A percentile compares a stretch with the other conserved stretches of the same genome.
Conservation (phyloP, 2,797 vertebrate species). For the Hippoglossus hippoglossus region DNA sequence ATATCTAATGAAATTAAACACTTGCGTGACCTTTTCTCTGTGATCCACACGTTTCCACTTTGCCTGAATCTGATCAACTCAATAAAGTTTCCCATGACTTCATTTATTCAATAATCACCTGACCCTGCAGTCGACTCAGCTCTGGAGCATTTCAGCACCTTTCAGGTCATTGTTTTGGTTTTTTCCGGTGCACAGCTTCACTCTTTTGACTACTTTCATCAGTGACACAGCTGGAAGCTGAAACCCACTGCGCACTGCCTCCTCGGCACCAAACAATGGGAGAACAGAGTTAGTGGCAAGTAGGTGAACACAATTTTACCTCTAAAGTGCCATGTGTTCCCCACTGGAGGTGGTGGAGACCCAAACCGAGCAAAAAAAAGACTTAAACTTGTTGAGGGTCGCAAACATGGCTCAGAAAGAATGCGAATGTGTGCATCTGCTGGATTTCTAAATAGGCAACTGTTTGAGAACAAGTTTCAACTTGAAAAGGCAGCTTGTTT, state of each 20-base stretch:
- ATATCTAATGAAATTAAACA: background rate
- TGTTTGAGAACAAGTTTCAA: background rate
- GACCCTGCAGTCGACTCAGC: background rate
- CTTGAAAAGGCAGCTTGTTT: background rate
- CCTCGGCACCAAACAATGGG: constrained; percentile 2
- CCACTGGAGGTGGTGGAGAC: background rate
- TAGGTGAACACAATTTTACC: background rate
- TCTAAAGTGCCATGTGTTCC: background rate
- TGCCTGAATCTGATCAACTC: background rate
- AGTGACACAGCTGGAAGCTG: constrained; percentile 1
- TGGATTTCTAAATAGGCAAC: background rate
- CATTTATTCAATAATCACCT: background rate
- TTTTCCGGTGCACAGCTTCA: background rate
- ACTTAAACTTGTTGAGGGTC: too few species aligned
- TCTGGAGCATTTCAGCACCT: background rate
- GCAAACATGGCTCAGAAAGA: background rate
- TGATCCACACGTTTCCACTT: background rate
- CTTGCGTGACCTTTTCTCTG: background rate
- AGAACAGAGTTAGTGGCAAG: background rate
- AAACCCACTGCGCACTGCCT: background rate
- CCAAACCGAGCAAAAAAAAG: background rate
- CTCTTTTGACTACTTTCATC: background rate
- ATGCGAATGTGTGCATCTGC: too few species aligned
- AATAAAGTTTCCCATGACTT: background rate
- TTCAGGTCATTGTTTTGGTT: background rate